Base-by-base conservation (phyloP, 2,113 vertebrate genomes). In the Cochlearius cochlearius region DNA sequence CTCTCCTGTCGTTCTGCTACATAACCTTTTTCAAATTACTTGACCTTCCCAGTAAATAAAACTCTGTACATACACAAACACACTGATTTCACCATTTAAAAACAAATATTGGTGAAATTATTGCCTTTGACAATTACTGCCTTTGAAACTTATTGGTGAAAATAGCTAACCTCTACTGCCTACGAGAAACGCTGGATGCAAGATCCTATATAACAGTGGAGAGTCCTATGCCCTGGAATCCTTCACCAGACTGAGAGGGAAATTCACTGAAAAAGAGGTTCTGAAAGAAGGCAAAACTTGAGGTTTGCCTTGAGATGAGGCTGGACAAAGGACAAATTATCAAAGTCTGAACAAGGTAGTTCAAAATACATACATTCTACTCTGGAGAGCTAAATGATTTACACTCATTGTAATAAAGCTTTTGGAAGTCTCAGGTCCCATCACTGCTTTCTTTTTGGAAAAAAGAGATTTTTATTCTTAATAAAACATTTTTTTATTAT, bases 401-500 rank as follows among this genome's bases (percentile, higher is more conserved):
- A 47, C 53, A 62, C 12, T 66, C 19, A 34, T 49, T 73, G 30
- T 86, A 83, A 82, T 20, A 90, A 76, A 80, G 23, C 11, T 82
- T 83, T 63, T 69, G 22, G 47, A 94, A 90, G 23, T 66, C 47
- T 82, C 12, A 50, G 29, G 25, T 74, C 84, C 39, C 36, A 81
- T 78, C 79, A 64, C 15, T 75, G 25, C 25, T 91, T 95, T 87
- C 29, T 67, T 83, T 64, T 81, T 83, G 18, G 32, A 50, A 91
- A 91, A 88, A 93, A 72, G 0, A n/a, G 5, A n/a, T 68, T 94
- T 94, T 87, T 60, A 64, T 77, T 89, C 17, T 53, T 78, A 97
- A 95, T 96, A 96, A 94, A 96, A 43, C 18, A 7, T 17, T 78
- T 82, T 78, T 88, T 88, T 74, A 53, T 59, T 39, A 68, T 67